Base-by-base conservation (phyloP, 1,140 invertebrate species). In the Brachionus plicatilis region DNA sequence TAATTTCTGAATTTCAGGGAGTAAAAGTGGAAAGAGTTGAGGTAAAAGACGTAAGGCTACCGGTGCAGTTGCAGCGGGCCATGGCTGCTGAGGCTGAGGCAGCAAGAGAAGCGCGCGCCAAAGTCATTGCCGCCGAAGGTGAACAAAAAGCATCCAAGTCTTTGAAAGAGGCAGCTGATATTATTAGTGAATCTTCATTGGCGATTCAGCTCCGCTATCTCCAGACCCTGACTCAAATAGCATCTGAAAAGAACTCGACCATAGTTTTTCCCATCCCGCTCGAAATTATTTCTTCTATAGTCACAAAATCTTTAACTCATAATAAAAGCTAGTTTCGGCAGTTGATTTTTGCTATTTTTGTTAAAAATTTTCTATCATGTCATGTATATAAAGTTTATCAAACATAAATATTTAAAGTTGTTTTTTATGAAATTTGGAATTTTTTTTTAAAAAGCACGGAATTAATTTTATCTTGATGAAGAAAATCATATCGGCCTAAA, bases 171-270 rank as follows among this genome's bases (percentile, higher is more conserved):
- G 84, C 79, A n/a, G 85, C 84, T 70, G 84, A 82, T 47, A 45
- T 85, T 7, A 85, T 85, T 14, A 72, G 75, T 50, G 53, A 80
- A 76, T 88, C 88, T 84, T 94, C 95, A n/a, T 93, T 94, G 7
- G 95, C 95, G 1, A 89, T 96, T 60, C 95, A 96, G 90, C 92
- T 95, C 1, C 88, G 92, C 14, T 92, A 92, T 87, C 87, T 92
- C 24, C 92, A 97, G 91, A 96, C 96, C 4, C 90, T 98, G 79
- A 97, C 94, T 89, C 94, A 94, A 12, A 97, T 98, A 88, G 95
- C 95, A 60, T 95, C 96, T 1, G 96, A 98, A 91, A 98, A 97
- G 91, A 98, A 97, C 89, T 97, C 96, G 3, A 98, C 96, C 9
- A 98, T 98, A 87, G 94, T 98, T 84, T 98, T 98, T 90, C 96